These are phyloP conservation scores for Sisyra nigra DNA, from an alignment of 2,888 invertebrate genomes.

Conservation along the genomic window DNA sequence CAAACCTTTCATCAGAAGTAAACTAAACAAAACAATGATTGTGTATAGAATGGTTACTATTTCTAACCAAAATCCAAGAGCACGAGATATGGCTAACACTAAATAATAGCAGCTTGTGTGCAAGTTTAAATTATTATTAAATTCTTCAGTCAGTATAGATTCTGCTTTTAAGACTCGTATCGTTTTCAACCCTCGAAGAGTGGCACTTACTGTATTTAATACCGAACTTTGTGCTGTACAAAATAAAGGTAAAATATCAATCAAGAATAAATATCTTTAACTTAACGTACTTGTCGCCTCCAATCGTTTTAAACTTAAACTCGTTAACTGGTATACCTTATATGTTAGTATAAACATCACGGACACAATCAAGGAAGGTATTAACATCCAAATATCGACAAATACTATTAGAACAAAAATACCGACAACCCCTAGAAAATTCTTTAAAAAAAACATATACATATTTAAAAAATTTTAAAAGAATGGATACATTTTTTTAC, in stretches of 20 bases:
- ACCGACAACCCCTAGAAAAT: slow-evolving; percentile 22
- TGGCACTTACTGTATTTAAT: slow-evolving; percentile 64
- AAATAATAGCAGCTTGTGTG: slow-evolving; percentile 52
- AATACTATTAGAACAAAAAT: slow-evolving; percentile 35
- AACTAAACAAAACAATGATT: slow-evolving; percentile 46
- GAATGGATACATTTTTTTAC: slow-evolving; percentile 25
- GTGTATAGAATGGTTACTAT: slow-evolving; percentile 45
- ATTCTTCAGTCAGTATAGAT: slow-evolving; percentile 37
- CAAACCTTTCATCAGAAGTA: slow-evolving; percentile 22
- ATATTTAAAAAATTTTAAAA: too few species aligned
- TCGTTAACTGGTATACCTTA: slow-evolving; percentile 46
- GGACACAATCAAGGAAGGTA: slow-evolving; percentile 33
- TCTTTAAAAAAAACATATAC: too few species aligned
- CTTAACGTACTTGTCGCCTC: slow-evolving; percentile 45
- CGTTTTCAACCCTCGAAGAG: slow-evolving; percentile 62
- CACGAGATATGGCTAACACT: slow-evolving; percentile 43
- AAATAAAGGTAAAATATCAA: too few species aligned
- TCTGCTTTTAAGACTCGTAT: slow-evolving; percentile 63
- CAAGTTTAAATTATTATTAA: slow-evolving; percentile 38
- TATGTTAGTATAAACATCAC: slow-evolving; percentile 44
- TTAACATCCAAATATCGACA: slow-evolving; percentile 32
- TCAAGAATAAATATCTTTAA: not conserved
- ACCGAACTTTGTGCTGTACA: slow-evolving; percentile 63
- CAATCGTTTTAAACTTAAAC: slow-evolving; percentile 50
- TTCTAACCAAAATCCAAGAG: slow-evolving; percentile 50